A percentile compares a stretch with the other conserved stretches of the same genome.
Conservation (phyloP, 2,113 vertebrate genomes). For the Opisthocomus hoazin region DNA sequence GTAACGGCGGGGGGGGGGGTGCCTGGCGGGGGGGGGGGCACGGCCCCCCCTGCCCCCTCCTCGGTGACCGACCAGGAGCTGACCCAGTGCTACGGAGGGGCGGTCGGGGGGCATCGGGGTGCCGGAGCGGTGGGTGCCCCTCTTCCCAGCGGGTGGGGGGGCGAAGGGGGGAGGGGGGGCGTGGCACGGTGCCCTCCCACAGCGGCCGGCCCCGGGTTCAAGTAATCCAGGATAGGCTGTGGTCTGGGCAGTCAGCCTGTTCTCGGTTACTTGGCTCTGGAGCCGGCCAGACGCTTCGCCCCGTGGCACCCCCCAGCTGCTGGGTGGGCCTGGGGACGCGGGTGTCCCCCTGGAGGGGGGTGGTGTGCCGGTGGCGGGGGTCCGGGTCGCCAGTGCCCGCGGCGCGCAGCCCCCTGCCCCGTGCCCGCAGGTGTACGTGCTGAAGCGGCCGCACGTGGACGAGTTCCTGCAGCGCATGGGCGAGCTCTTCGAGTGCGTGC, state of each 20-base stretch:
- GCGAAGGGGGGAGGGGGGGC: too few species aligned
- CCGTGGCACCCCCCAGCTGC: accelerated
- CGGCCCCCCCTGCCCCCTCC: not conserved
- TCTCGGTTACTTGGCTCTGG: conserved; percentile 94
- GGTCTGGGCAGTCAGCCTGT: conserved; percentile 86
- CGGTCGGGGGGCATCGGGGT: not conserved
- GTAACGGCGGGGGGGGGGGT: conserved; percentile 61
- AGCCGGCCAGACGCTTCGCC: conserved; percentile 57
- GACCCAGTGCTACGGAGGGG: accelerated
- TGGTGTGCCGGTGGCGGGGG: not conserved
- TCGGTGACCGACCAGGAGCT: accelerated
- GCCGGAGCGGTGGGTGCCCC: not conserved
- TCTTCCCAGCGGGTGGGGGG: not conserved
- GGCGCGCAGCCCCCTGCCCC: not conserved
- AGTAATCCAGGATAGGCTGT: conserved; percentile 99
- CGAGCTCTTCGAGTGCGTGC: conserved; percentile 93
- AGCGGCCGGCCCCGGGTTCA: conserved; percentile 85
- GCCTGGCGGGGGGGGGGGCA: not conserved
- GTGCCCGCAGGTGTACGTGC: conserved; percentile 84
- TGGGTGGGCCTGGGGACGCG: not conserved
- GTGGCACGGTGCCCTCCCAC: not conserved
- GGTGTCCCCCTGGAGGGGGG: not conserved
- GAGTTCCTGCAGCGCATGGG: conserved; percentile 96
- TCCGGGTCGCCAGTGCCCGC: accelerated
- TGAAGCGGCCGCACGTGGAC: conserved; percentile 93